phyloP scores from a whole-genome alignment of 2,797 vertebrate species.

The Mastacembelus armatus region DNA sequence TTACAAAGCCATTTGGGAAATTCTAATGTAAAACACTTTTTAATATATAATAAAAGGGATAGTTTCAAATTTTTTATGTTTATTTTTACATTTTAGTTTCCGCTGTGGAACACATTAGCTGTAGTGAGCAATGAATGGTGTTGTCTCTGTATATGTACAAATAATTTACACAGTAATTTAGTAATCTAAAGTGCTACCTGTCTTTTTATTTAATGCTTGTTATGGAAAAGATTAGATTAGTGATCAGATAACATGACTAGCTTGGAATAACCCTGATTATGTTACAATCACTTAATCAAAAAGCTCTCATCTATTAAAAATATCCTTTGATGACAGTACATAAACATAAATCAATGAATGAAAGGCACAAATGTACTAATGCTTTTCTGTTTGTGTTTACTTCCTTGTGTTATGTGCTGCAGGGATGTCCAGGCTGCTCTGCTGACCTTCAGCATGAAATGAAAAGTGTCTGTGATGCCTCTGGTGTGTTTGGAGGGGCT shows the following conservation, averaged over 20 bases:
- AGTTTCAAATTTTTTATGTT: neutral
- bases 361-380: neutral
- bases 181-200: neutral
- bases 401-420: conserved; percentile 51
- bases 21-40: too few relatives aligned
- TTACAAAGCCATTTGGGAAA: too few relatives aligned
- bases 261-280: neutral
- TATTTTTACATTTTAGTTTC: neutral
- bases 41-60: too few relatives aligned
- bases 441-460: conserved; percentile 83
- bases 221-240: conserved; percentile 23
- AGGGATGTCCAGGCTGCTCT: conserved; percentile 63
- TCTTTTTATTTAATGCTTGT: conserved; percentile 11
- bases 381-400: conserved; percentile 23
- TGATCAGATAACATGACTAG: conserved; percentile 23
- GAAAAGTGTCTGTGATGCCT: conserved; percentile 81
- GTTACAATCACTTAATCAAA: conserved; percentile 6
- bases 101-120: too few relatives aligned
- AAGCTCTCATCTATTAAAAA: neutral
- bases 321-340: neutral
- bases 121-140: too few relatives aligned
- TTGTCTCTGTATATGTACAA: neutral
- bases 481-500: conserved; percentile 78
- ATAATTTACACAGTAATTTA: neutral
- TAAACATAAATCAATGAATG: neutral